phyloP scores from a whole-genome alignment of 1,140 invertebrate species.

The Leptoteleia sp. region DNA sequence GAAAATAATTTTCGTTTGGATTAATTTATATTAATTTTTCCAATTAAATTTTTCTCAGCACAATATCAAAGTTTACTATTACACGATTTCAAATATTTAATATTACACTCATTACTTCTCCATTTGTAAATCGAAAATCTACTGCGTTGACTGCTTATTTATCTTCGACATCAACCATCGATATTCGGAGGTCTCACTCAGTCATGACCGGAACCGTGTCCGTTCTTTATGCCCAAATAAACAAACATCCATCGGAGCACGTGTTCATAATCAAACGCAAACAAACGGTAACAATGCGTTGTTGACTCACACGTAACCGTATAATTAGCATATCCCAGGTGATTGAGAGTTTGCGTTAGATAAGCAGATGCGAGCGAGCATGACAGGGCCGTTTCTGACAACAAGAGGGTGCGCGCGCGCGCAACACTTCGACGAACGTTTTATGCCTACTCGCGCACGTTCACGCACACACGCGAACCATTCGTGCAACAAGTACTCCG shows the following conservation, averaged over 20 bases:
- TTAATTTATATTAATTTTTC: too few relatives aligned
- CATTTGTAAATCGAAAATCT: too few relatives aligned
- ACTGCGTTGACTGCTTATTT: too few relatives aligned
- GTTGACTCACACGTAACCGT: slow-evolving; percentile 49
- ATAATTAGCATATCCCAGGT: slow-evolving; percentile 65
- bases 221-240: slow-evolving; percentile 18
- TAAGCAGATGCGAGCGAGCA: slow-evolving; percentile 47
- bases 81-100: too few relatives aligned
- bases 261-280: slow-evolving; percentile 52
- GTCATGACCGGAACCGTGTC: background rate
- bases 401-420: background rate
- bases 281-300: slow-evolving; percentile 53
- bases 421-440: slow-evolving; percentile 1
- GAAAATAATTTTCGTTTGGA: too few relatives aligned
- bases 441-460: slow-evolving; percentile 3
- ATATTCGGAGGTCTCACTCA: too few relatives aligned
- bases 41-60: too few relatives aligned
- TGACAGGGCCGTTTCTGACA: slow-evolving; percentile 37
- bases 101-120: too few relatives aligned
- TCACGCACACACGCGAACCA: slow-evolving; percentile 16
- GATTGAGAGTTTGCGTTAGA: slow-evolving; percentile 59
- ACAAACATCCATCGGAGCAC: background rate
- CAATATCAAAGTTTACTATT: too few relatives aligned
- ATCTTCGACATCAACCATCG: too few relatives aligned
- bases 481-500: slow-evolving; percentile 58